A percentile compares a stretch with the other conserved stretches of the same genome.
These are phyloP conservation scores for Catostomus latipinnis DNA, from an alignment of 2,797 vertebrate species.

Conservation along the genomic window DNA sequence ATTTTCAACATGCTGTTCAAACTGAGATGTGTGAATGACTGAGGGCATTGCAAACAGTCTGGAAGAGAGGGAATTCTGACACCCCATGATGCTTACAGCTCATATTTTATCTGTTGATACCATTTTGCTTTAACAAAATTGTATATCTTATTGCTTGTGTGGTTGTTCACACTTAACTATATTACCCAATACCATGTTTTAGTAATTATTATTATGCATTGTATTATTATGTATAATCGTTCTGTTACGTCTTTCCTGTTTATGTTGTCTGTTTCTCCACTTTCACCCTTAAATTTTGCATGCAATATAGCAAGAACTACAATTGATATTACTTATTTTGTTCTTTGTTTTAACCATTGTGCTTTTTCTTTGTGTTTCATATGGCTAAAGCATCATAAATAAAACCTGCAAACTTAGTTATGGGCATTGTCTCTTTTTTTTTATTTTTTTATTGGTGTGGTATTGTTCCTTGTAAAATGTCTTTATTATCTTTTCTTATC, in stretches of 20 bases:
- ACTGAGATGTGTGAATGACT: slow-evolving; percentile 37
- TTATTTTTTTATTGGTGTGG: not conserved
- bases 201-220: not conserved
- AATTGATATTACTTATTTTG: slow-evolving; percentile 1
- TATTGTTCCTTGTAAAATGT: too few relatives aligned
- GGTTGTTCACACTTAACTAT: not conserved
- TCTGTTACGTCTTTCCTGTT: slow-evolving; percentile 36
- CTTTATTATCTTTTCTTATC: too few relatives aligned
- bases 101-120: too few relatives aligned
- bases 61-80: slow-evolving; percentile 12
- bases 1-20: slow-evolving; percentile 14
- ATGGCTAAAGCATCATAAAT: slow-evolving; percentile 17
- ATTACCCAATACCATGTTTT: not conserved
- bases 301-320: slow-evolving; percentile 2
- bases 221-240: slow-evolving; percentile 7
- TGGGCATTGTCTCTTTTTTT: not conserved
- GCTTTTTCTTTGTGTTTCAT: not conserved
- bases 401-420: slow-evolving; percentile 5
- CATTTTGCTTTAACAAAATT: not conserved
- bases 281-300: slow-evolving; percentile 1
- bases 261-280: not conserved
- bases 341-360: not conserved
- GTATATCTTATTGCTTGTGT: slow-evolving; percentile 10
- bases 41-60: slow-evolving; percentile 43
- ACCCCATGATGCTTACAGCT: not conserved